Conservation (phyloP, 2,888 invertebrate genomes). For the Caenorhabditis sp. region DNA sequence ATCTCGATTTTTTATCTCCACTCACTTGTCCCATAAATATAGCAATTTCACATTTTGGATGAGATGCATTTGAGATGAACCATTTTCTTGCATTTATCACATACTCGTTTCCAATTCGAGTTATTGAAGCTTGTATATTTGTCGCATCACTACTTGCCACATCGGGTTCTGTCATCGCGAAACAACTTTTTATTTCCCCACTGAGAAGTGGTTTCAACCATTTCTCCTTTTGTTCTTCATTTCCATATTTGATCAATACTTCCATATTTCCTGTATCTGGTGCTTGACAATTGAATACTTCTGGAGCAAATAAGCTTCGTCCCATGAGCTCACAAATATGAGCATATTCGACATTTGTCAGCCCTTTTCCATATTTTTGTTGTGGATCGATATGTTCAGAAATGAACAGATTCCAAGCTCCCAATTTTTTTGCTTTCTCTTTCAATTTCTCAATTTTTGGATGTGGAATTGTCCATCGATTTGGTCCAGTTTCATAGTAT, state of each 20-base stretch:
- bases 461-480: conserved; percentile 70
- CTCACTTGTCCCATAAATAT: conserved; percentile 74
- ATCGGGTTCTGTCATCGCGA: conserved; percentile 73
- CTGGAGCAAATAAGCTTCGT: conserved; percentile 70
- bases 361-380: conserved; percentile 65
- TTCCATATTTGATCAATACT: conserved; percentile 73
- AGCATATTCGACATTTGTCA: conserved; percentile 74
- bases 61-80: conserved; percentile 74
- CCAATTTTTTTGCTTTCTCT: conserved; percentile 71
- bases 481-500: conserved; percentile 57
- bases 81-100: conserved; percentile 74
- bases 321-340: conserved; percentile 74
- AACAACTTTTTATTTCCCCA: conserved; percentile 72
- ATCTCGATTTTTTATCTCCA: conserved; percentile 62
- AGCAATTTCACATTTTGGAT: conserved; percentile 72
- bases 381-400: conserved; percentile 72
- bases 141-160: conserved; percentile 73
- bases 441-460: conserved; percentile 71
- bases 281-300: conserved; percentile 74
- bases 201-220: conserved; percentile 70
- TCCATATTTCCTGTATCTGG: conserved; percentile 75
- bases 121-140: conserved; percentile 73
- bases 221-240: conserved; percentile 71
- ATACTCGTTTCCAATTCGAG: conserved; percentile 71
- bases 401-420: conserved; percentile 73